These are phyloP conservation scores for Lipophrys pholis DNA, from an alignment of 2,113 vertebrate genomes.

Conservation along the genomic window DNA sequence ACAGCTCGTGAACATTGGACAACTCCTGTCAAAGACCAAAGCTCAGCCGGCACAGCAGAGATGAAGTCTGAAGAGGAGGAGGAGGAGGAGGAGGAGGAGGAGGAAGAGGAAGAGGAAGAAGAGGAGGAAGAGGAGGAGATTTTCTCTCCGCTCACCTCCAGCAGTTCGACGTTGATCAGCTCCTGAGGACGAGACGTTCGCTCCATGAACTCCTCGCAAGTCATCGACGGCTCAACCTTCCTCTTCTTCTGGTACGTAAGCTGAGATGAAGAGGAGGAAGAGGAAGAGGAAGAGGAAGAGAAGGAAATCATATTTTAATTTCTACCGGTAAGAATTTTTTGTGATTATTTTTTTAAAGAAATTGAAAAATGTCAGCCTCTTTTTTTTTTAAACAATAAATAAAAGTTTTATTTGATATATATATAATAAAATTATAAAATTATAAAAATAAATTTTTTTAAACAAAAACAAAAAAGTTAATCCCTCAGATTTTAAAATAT, in stretches of 20 bases:
- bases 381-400: too few species aligned
- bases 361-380: too few species aligned
- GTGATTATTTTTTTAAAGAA: too few species aligned
- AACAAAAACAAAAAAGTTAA: too few species aligned
- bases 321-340: too few species aligned
- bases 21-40: conserved; percentile 84
- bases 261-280: conserved; percentile 40
- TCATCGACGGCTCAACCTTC: background rate
- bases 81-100: too few species aligned
- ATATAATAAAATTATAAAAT: too few species aligned
- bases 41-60: background rate
- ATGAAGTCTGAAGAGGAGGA: background rate
- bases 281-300: background rate
- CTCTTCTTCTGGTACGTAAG: conserved; percentile 64
- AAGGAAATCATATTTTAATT: background rate
- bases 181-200: conserved; percentile 73
- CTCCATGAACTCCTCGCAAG: conserved; percentile 71
- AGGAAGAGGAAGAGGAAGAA: background rate
- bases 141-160: conserved; percentile 71
- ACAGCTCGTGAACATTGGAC: conserved; percentile 90
- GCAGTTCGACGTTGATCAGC: conserved; percentile 67
- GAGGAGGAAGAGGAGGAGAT: too few species aligned
- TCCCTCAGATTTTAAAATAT: too few species aligned
- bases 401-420: too few species aligned
- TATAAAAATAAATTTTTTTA: too few species aligned